Evolutionary conservation across 2,113 vertebrate species (phyloP).

Genomic region (Pachyramphus minor): DNA sequence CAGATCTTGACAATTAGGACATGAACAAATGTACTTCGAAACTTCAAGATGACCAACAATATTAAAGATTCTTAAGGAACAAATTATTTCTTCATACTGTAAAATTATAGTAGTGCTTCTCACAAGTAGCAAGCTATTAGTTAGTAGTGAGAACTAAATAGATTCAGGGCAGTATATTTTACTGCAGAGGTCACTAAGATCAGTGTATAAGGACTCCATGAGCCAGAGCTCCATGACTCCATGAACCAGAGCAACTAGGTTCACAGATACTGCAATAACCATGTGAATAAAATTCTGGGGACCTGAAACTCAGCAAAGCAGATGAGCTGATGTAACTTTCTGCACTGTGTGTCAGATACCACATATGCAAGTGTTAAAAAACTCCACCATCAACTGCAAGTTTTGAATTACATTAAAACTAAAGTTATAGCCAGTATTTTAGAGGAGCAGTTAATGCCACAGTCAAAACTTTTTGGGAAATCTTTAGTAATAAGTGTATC

Average conservation of each 20-base stretch:
- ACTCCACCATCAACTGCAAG: neutral
- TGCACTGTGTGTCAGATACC: neutral
- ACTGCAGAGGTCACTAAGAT: neutral
- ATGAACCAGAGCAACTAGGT: neutral
- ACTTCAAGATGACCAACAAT: neutral
- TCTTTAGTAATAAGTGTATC: neutral
- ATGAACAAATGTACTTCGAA: slow-evolving; percentile 19
- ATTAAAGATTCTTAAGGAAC: neutral
- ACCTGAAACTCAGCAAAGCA: neutral
- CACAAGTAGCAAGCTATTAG: neutral
- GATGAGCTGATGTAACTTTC: neutral
- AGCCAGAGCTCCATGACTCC: too few relatives aligned
- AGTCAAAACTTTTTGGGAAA: neutral
- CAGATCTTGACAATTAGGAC: neutral
- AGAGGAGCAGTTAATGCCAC: neutral
- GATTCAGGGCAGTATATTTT: neutral
- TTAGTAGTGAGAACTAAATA: neutral
- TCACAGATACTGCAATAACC: neutral
- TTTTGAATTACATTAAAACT: neutral
- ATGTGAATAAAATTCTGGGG: neutral
- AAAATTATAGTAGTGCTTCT: neutral
- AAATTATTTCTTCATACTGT: slow-evolving; percentile 17
- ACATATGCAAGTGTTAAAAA: neutral
- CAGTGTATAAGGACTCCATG: neutral
- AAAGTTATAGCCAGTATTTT: neutral